Base-by-base conservation (phyloP, 2,797 vertebrate genomes). In the Manis pentadactyla region DNA sequence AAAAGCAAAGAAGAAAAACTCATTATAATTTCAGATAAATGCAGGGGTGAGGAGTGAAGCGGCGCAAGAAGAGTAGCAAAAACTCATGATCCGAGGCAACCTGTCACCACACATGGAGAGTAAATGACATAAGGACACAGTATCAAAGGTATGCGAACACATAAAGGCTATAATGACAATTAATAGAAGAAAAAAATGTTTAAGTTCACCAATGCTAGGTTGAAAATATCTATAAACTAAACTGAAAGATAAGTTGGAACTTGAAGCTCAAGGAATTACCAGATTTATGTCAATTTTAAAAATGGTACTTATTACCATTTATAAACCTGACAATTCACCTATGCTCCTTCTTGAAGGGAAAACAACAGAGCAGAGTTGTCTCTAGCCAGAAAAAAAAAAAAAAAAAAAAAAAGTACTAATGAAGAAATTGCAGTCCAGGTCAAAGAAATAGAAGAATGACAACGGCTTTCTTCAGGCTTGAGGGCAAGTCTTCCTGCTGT, bases 1-100 rank as follows among this genome's bases (percentile, higher is more conserved):
- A 98, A 98, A 98, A 98, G 98, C 98, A 98, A 98, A 98, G 97
- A 98, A 98, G 97, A 98, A 97, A 98, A 98, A 98, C 98, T 98
- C 96, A 98, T 98, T 98, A 98, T 97, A 97, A 97, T 97, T 96
- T 98, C 97, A 97, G 96, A 92, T 96, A 97, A 97, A 97, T 68
- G 97, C 96, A 98, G 93, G 77, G 78, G 78, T 95, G 96, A 90
- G 85, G 94, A 88, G 55, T 92, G 96, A 96, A 94, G 96, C 14
- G 92, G 84, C 92, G 64, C 95, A 96, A 96, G 95, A 97, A 87
- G 92, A 96, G 49, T 53, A 93, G 93, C 90, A 95, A 97, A 96
- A 92, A 59, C 87, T 92, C 81, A 15, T 94, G 63, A 74, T 69
- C 87, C 71, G 96, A 97, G 91, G 94, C 89, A 29, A 63, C 34